phyloP scores from a whole-genome alignment of 2,797 vertebrate species.

The Dallia pectoralis region DNA sequence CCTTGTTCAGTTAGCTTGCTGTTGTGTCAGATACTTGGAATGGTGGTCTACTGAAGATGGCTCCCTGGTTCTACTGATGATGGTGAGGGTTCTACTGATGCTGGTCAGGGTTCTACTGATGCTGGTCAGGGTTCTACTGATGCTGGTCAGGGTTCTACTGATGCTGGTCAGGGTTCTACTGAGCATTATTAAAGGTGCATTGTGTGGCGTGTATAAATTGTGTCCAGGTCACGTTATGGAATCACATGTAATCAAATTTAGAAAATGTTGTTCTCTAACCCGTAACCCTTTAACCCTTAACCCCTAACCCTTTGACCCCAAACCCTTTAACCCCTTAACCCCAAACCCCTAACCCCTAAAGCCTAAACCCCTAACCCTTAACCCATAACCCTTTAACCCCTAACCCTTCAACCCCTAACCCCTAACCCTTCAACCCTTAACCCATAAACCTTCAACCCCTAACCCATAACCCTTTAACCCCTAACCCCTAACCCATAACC shows the following conservation, averaged over 20 bases:
- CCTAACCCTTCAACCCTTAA: too few species aligned
- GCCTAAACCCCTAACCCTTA: too few species aligned
- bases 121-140: conserved; percentile 49
- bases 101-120: conserved; percentile 56
- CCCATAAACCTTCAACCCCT: too few species aligned
- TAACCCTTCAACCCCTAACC: too few species aligned
- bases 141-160: conserved; percentile 52
- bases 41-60: conserved; percentile 48
- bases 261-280: conserved; percentile 10
- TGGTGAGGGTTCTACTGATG: conserved; percentile 48
- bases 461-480: too few species aligned
- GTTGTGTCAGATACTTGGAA: conserved; percentile 25
- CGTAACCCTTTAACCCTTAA: conserved; percentile 9
- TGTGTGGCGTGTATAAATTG: conserved; percentile 47
- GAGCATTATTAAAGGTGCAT: conserved; percentile 51
- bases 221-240: conserved; percentile 59
- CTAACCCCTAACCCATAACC: not conserved
- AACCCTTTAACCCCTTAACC: too few species aligned
- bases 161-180: conserved; percentile 51
- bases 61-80: conserved; percentile 55
- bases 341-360: too few species aligned
- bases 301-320: too few species aligned
- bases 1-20: not conserved
- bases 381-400: too few species aligned
- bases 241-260: too few species aligned